Base-by-base conservation (phyloP, 2,888 invertebrate genomes). In the Phragmatobia fuliginosa region DNA sequence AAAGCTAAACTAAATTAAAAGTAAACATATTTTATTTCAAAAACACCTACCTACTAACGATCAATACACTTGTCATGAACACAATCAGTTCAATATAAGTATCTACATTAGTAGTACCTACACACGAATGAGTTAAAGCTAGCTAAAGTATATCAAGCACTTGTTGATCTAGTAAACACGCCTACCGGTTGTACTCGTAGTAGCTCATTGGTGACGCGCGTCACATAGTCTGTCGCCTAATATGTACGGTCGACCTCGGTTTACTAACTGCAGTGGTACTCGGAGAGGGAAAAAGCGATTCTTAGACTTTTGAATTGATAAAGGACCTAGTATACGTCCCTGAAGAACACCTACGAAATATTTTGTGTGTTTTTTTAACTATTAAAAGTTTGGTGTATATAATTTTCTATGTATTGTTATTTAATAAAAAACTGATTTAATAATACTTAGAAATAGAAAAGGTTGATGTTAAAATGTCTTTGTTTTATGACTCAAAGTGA, bases 161-260 rank as follows among this genome's bases (percentile, higher is more conserved):
- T 60, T 67, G 68, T 68, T 61, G 74, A 74, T 75, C 68, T 56
- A 74, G 72, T 77, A 72, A 75, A 67, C 75, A 68, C 58, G 68
- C 68, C 66, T 72, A 68, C 68, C 62, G 62, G 68, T 66, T n/a
- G 49, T 66, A 66, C 80, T 83, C 76, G 78, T 79, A 79, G 83
- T 84, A 79, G 75, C 84, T 84, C 84, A 88, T 92, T 91, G 87
- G 88, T 83, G 76, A 91, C 86, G 85, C 92, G 82, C 83, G 86
- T 89, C 92, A 88, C 92, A 92, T 90, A 89, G 88, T 88, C 85
- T 87, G 83, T 76, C 78, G 81, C 93, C 93, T 92, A 93, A 93
- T 93, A 93, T 84, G 93, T 92, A 90, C 78, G 79, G 78, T 60
- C 87, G 93, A 89, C 93, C 93, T 93, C 93, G 91, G 85, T 80